Percentiles rank a stretch among this genome's conserved stretches.
These are phyloP conservation scores for Rhopalosiphum nymphaeae DNA, from an alignment of 2,888 invertebrate species.

Conservation along the genomic window DNA sequence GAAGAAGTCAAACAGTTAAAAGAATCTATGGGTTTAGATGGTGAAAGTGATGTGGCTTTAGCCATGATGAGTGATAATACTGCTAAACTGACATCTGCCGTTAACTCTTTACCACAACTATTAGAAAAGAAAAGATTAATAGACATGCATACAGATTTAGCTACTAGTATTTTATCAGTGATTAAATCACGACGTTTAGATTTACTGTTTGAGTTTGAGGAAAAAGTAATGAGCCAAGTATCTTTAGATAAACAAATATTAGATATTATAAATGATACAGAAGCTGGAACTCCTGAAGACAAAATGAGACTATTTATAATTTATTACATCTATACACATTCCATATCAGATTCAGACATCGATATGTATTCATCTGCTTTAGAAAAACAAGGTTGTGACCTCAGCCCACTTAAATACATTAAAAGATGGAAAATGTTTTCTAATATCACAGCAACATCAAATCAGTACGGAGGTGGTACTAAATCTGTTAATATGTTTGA, in stretches of 20 bases:
- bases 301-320: slow-evolving; percentile 94
- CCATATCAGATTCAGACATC: slow-evolving; percentile 76
- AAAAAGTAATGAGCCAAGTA: slow-evolving; percentile 94
- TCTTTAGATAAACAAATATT: slow-evolving; percentile 86
- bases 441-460: slow-evolving; percentile 79
- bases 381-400: slow-evolving; percentile 85
- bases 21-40: slow-evolving; percentile 92
- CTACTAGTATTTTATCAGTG: slow-evolving; percentile 78
- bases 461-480: slow-evolving; percentile 90
- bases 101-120: slow-evolving; percentile 95
- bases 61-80: slow-evolving; percentile 93
- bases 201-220: slow-evolving; percentile 97
- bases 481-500: slow-evolving; percentile 99
- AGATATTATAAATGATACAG: slow-evolving; percentile 88
- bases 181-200: slow-evolving; percentile 91
- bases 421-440: slow-evolving; percentile 83
- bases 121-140: slow-evolving; percentile 97
- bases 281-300: slow-evolving; percentile 90
- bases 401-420: slow-evolving; percentile 88
- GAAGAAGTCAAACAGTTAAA: slow-evolving; percentile 97
- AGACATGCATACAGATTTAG: slow-evolving; percentile 99
- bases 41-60: slow-evolving; percentile 87
- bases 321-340: slow-evolving; percentile 86
- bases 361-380: slow-evolving; percentile 87
- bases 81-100: slow-evolving; percentile 92